Percentiles rank a stretch among this genome's conserved stretches.
phyloP scores from a whole-genome alignment of 2,797 vertebrate genomes.

The Ceryle rudis region DNA sequence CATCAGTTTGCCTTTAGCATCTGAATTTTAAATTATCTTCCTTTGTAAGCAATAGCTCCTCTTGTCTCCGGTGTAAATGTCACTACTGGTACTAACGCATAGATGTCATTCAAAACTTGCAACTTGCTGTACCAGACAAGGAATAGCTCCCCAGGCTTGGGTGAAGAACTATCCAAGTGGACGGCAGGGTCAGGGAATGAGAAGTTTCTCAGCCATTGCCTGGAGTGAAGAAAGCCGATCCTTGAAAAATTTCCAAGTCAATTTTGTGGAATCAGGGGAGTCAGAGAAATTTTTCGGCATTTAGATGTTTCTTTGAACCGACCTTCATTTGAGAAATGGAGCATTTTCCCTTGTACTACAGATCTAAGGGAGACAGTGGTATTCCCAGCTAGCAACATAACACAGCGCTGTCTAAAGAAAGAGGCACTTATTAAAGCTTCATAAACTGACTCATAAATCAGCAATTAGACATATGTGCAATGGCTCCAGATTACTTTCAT shows the following conservation, averaged over 20 bases:
- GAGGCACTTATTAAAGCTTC: background rate
- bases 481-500: background rate
- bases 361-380: background rate
- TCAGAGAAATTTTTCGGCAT: background rate
- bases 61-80: background rate
- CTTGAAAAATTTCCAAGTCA: background rate
- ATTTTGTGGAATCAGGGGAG: background rate
- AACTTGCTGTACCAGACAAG: background rate
- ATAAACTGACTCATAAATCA: background rate
- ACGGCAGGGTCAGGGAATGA: background rate
- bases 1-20: background rate
- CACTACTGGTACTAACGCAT: background rate
- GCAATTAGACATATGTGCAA: background rate
- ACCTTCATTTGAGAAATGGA: background rate
- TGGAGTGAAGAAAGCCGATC: background rate
- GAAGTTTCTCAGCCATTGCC: background rate
- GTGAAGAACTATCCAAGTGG: background rate
- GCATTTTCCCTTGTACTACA: background rate
- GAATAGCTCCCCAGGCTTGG: background rate
- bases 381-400: background rate
- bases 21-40: background rate
- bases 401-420: background rate
- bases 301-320: background rate
- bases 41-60: background rate
- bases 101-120: background rate